These are phyloP conservation scores for Entomyzon cyanotis DNA, from an alignment of 2,113 vertebrate genomes.

Conservation along the genomic window DNA sequence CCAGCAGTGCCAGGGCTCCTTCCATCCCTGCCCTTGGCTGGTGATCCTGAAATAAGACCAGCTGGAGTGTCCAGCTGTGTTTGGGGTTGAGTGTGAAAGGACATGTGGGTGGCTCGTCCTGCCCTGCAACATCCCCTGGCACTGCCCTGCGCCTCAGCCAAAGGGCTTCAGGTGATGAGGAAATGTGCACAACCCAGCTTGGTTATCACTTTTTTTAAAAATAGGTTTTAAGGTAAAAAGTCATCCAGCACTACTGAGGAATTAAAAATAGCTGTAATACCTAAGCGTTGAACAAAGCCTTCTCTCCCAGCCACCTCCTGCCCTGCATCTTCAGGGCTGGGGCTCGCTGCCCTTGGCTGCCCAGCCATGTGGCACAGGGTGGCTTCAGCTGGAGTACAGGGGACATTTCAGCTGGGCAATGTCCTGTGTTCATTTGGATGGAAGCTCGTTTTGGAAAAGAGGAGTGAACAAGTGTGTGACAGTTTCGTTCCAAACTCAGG, in stretches of 20 bases:
- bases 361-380: fast-evolving
- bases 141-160: neutral
- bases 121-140: neutral
- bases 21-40: fast-evolving
- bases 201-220: neutral
- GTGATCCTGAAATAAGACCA: neutral
- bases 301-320: neutral
- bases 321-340: fast-evolving
- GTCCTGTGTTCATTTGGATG: neutral
- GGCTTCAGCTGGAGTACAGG: neutral
- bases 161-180: neutral
- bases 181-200: fast-evolving
- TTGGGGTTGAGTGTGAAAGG: neutral
- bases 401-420: neutral
- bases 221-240: neutral
- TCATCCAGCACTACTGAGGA: neutral
- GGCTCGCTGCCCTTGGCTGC: fast-evolving
- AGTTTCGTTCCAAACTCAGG: neutral
- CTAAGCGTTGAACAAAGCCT: neutral
- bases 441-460: neutral
- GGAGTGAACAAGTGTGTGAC: neutral
- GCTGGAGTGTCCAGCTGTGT: fast-evolving
- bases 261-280: neutral
- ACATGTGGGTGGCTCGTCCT: fast-evolving
- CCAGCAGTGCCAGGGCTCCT: neutral